Evolutionary conservation across 2,113 vertebrate species (phyloP), one percentile per base, ranked within the genome.

Genomic region (Pollachius pollachius): DNA sequence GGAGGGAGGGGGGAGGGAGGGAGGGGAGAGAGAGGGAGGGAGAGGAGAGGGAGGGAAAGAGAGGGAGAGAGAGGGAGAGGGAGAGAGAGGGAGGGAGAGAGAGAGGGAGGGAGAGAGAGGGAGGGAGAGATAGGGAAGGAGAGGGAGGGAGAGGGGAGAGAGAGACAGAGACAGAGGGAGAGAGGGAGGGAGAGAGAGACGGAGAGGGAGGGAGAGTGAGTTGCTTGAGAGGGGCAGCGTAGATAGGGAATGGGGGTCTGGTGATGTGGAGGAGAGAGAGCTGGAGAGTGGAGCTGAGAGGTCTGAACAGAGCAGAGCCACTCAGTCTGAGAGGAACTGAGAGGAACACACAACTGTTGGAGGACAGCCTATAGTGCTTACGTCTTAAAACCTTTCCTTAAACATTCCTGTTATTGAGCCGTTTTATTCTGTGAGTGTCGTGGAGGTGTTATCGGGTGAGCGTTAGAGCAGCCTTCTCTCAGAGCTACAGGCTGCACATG

Each of bases 251-350:
- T 82, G 67, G 68, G 72, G 75, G 23, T 4, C 82, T 84, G 83
- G 30, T 7, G 71, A 73, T 18, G 34, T 52, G 13, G 11, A 18
- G 6, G 64, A 65, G 64, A 65, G 37, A 7, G 91, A 92, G 90
- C 84, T 84, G 41, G 15, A 37, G 17, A 37, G 13, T 82, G 67
- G 68, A 71, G 75, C 23, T 9, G 4, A 82, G 84, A 82, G 30
- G 7, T 69, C 71, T 25, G 34, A 54, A 13, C 91, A 90, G 92
- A 87, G 89, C 91, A 90, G 92, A 87, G 89, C 67, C 87, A 73
- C 79, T 72, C 67, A 75, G 85, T 91, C 85, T 89, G 78, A 77
- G 41, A 62, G 71, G 76, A 82, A 82, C 72, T 64, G 62, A 70
- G 65, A 34, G 73, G 74, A 57, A 70, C 30, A 68, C 61, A 0